A percentile compares a stretch with the other conserved stretches of the same genome.
Evolutionary conservation across 1,140 invertebrate species (phyloP).

Genomic region (Caenorhabditis remanei): DNA sequence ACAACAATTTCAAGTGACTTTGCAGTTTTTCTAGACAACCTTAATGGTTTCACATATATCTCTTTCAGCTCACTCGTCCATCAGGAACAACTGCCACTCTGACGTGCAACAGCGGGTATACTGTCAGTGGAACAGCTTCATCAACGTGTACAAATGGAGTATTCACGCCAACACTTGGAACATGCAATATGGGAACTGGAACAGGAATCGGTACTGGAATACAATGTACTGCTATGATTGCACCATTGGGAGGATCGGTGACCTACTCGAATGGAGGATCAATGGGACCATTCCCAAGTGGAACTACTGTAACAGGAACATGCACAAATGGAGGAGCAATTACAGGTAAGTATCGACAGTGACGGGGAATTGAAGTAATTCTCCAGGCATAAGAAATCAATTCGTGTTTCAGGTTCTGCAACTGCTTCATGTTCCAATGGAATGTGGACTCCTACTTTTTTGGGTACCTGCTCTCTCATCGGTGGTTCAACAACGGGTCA

Average conservation of each 20-base stretch:
- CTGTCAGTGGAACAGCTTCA: neutral
- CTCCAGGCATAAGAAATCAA: neutral
- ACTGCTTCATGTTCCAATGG: slow-evolving; percentile 19
- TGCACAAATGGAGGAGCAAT: slow-evolving; percentile 14
- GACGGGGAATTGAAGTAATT: neutral
- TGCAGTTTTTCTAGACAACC: too few species aligned
- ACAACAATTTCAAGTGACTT: too few species aligned
- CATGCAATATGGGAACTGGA: slow-evolving; percentile 6
- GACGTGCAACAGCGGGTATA: neutral
- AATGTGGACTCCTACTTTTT: slow-evolving; percentile 18
- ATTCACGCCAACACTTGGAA: slow-evolving; percentile 27
- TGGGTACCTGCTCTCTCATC: slow-evolving; percentile 34
- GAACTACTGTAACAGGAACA: neutral
- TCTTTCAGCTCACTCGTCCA: slow-evolving; percentile 6
- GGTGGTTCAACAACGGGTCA: slow-evolving; percentile 14
- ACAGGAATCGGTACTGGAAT: slow-evolving; percentile 13
- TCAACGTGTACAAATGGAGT: slow-evolving; percentile 35
- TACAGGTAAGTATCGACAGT: neutral
- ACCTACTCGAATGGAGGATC: slow-evolving; percentile 26
- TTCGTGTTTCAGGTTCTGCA: neutral
- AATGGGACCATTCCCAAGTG: slow-evolving; percentile 33
- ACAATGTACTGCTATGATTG: slow-evolving; percentile 43
- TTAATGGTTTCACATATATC: too few species aligned
- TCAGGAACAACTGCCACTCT: neutral
- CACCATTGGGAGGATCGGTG: neutral